Conservation (phyloP, 2,113 vertebrate genomes). For the Lasiurus cinereus region DNA sequence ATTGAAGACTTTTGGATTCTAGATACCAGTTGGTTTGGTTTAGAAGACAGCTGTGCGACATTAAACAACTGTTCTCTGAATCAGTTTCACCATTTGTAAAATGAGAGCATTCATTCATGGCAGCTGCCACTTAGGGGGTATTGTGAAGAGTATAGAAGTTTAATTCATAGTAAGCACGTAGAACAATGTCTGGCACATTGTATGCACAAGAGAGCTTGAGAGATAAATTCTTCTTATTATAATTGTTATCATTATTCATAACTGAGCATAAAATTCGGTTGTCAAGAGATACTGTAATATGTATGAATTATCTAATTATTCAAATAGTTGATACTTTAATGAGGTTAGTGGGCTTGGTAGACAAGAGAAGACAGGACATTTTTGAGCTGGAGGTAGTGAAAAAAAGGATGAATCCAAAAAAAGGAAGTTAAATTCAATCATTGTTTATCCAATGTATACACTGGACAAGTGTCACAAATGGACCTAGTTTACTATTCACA, state of each 20-base stretch:
- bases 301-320: background rate
- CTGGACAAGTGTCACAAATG: background rate
- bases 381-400: background rate
- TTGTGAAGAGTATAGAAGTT: slow-evolving; percentile 4
- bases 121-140: background rate
- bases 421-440: background rate
- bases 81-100: slow-evolving; percentile 25
- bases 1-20: background rate
- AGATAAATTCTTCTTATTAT: background rate
- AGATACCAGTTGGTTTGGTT: background rate
- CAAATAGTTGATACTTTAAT: background rate
- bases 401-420: slow-evolving; percentile 24
- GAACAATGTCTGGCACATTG: background rate
- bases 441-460: background rate
- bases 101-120: background rate
- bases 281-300: background rate
- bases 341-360: background rate
- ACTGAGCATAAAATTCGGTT: background rate
- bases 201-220: background rate
- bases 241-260: background rate
- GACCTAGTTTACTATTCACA: background rate
- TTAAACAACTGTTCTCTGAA: background rate
- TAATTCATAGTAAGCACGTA: background rate
- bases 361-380: background rate
- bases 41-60: background rate